Percentiles rank a stretch among this genome's conserved stretches.
phyloP scores from a whole-genome alignment of 35 echinoderm and acorn worm species.

The Heliocidaris tuberculata region DNA sequence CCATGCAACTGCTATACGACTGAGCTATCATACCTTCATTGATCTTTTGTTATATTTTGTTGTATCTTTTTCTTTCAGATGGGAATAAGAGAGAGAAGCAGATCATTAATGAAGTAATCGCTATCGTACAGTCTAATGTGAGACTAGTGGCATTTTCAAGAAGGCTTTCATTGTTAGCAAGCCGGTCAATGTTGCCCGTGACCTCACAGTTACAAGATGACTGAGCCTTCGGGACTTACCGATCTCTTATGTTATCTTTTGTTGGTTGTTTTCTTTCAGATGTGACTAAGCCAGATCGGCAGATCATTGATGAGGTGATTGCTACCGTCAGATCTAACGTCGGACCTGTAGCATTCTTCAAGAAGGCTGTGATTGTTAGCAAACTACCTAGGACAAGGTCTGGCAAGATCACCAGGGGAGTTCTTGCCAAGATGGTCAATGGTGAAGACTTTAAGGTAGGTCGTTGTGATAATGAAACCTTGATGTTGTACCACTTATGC shows the following conservation, averaged over 20 bases:
- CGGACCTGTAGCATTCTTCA: conserved; percentile 95
- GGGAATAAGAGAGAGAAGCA: conserved; percentile 50
- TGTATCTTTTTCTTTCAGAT: neutral
- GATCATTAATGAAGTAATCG: conserved; percentile 70
- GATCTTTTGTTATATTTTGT: no score
- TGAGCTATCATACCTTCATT: no score
- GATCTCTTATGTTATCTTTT: no score
- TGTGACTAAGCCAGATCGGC: conserved; percentile 52
- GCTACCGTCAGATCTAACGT: conserved; percentile 68
- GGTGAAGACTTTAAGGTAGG: conserved; percentile 81
- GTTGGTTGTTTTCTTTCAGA: conserved; percentile 18
- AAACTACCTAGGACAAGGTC: conserved; percentile 92
- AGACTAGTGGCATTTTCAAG: conserved; percentile 96
- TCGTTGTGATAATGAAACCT: neutral
- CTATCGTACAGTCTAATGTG: conserved; percentile 62
- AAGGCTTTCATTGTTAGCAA: conserved; percentile 74
- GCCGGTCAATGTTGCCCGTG: neutral
- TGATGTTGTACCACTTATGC: neutral
- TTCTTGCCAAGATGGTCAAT: conserved; percentile 83
- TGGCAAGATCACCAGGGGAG: conserved; percentile 86
- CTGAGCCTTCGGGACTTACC: no score
- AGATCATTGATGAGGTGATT: conserved; percentile 77
- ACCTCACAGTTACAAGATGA: no score
- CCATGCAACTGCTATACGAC: no score
- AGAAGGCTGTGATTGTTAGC: conserved; percentile 86